Evolutionary conservation across 2,888 invertebrate species (phyloP).

Genomic region (Acanthosoma haemorrhoidale): DNA sequence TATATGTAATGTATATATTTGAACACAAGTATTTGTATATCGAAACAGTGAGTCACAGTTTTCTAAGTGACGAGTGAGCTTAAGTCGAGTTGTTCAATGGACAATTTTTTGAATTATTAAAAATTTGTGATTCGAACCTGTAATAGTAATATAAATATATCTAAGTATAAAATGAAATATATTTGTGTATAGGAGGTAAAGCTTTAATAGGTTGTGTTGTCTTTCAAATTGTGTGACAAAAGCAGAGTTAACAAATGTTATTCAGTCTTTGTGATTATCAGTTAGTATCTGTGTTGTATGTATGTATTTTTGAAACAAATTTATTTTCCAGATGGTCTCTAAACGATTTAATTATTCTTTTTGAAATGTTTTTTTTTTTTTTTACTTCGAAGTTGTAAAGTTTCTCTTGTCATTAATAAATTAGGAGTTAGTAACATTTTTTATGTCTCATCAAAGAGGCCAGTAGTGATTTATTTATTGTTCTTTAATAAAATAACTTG

Average conservation of each 20-base stretch:
- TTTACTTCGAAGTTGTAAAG: conserved; percentile 1
- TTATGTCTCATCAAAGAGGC: conserved; percentile 23
- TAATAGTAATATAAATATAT: conserved; percentile 35
- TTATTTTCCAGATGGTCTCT: conserved; percentile 25
- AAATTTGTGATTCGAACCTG: conserved; percentile 39
- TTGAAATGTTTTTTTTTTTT: conserved; percentile 19
- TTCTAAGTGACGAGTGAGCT: conserved; percentile 34
- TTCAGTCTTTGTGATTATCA: conserved; percentile 23
- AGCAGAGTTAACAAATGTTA: conserved; percentile 34
- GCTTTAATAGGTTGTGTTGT: conserved; percentile 41
- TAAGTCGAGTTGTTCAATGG: conserved; percentile 33
- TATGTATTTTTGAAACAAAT: conserved; percentile 20
- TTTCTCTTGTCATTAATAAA: conserved; percentile 25
- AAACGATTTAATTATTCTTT: not conserved
- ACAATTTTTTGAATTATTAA: conserved; percentile 38
- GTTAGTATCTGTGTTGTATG: conserved; percentile 27
- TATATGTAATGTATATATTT: conserved; percentile 35
- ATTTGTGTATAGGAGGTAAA: conserved; percentile 39
- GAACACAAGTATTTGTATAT: conserved; percentile 30
- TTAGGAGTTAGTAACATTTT: conserved; percentile 14
- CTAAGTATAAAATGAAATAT: conserved; percentile 34
- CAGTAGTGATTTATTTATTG: conserved; percentile 31
- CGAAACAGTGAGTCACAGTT: conserved; percentile 20
- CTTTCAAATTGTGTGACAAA: conserved; percentile 39
- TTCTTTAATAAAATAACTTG: conserved; percentile 25